Evolutionary conservation across 2,888 invertebrate genomes (phyloP).

Genomic region (Sarcophaga subvicina): DNA sequence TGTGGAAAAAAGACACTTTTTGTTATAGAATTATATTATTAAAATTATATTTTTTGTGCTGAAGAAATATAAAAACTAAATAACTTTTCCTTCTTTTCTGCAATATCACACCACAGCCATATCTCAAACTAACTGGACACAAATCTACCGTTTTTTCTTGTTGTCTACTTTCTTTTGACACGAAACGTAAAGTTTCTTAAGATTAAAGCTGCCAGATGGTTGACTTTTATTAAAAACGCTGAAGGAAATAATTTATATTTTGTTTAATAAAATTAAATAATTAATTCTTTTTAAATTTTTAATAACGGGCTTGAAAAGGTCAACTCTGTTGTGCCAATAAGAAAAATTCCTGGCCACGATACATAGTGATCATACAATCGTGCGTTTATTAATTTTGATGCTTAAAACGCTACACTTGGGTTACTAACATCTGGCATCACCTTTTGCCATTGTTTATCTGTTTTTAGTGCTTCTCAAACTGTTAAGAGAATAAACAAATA

Average conservation of each 20-base stretch:
- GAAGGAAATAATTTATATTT: not conserved
- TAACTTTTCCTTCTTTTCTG: not conserved
- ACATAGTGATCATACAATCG: no score
- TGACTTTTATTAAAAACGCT: not conserved
- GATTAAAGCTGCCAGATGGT: not conserved
- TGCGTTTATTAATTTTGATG: no score
- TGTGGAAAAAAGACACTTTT: slow-evolving; percentile 28
- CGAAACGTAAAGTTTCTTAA: slow-evolving; percentile 23
- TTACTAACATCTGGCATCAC: not conserved
- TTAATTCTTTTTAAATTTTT: no score
- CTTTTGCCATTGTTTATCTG: not conserved
- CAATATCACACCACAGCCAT: not conserved
- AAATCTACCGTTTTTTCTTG: slow-evolving; percentile 30
- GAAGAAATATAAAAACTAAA: slow-evolving; percentile 20
- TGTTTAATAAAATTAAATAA: no score
- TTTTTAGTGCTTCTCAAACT: slow-evolving; percentile 43
- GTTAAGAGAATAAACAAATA: not conserved
- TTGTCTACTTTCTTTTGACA: slow-evolving; percentile 60
- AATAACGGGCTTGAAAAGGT: no score
- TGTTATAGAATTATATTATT: slow-evolving; percentile 12
- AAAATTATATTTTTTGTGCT: slow-evolving; percentile 28
- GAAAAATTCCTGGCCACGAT: no score
- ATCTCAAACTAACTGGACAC: not conserved
- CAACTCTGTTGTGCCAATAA: no score
- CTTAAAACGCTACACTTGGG: no score